Evolutionary conservation across 2,888 invertebrate species (phyloP).

Genomic region (Platycheirus albimanus): DNA sequence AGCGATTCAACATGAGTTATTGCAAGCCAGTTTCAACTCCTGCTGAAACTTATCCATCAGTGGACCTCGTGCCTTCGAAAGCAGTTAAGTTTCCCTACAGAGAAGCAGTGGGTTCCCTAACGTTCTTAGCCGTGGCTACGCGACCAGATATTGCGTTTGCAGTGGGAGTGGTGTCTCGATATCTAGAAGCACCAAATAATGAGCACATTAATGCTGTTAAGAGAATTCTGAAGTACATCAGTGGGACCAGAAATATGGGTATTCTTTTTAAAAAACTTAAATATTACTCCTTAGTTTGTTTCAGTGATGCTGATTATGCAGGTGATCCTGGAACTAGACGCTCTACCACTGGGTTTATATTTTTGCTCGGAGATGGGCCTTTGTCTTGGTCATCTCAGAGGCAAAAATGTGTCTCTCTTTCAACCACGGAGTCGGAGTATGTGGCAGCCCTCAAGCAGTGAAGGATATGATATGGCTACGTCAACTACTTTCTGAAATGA

Average conservation of each 20-base stretch:
- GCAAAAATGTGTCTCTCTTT: neutral
- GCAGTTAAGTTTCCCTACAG: conserved; percentile 24
- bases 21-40: conserved; percentile 32
- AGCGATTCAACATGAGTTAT: conserved; percentile 26
- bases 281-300: conserved; percentile 6
- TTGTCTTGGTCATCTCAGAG: neutral
- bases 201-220: conserved; percentile 29
- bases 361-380: neutral
- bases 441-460: neutral
- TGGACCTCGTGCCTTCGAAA: conserved; percentile 65
- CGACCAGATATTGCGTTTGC: conserved; percentile 7
- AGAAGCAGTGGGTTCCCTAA: conserved; percentile 31
- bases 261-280: conserved; percentile 6
- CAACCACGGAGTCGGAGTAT: neutral
- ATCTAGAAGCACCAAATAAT: conserved; percentile 11
- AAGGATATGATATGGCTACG: conserved; percentile 7
- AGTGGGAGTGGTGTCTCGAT: conserved; percentile 17
- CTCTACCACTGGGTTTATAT: neutral
- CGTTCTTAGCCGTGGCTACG: conserved; percentile 31
- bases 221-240: conserved; percentile 34
- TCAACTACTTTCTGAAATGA: conserved; percentile 10
- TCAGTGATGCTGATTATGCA: neutral
- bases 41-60: neutral
- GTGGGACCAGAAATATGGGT: conserved; percentile 25
- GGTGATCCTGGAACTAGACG: neutral